Conservation (phyloP, 2,113 vertebrate genomes). For the Archilochus colubris region DNA sequence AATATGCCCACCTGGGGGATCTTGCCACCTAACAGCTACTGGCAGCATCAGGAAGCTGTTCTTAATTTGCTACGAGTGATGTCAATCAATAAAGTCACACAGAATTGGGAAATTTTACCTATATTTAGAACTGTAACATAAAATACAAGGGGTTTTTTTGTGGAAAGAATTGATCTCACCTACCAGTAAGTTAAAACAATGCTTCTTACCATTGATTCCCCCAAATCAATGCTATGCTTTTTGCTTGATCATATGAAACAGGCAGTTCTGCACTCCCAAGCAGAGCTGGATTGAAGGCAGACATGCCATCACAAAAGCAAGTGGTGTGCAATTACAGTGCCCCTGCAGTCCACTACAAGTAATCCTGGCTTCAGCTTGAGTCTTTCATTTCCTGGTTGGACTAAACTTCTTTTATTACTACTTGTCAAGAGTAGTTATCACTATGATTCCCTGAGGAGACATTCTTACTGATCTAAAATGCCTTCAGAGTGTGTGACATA, state of each 20-base stretch:
- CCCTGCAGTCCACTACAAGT: slow-evolving; percentile 19
- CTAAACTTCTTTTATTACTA: slow-evolving; percentile 55
- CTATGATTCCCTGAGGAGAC: slow-evolving; percentile 28
- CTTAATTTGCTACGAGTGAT: not conserved
- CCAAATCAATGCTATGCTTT: slow-evolving; percentile 24
- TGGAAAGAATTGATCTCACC: slow-evolving; percentile 5
- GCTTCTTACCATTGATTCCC: not conserved
- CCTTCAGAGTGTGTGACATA: slow-evolving; percentile 40
- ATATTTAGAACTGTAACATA: not conserved
- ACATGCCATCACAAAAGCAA: not conserved
- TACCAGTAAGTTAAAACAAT: slow-evolving; percentile 26
- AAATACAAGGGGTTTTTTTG: not conserved
- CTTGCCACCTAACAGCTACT: not conserved
- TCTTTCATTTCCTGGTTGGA: slow-evolving; percentile 13
- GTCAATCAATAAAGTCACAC: not conserved
- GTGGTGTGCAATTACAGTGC: not conserved
- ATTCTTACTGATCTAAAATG: slow-evolving; percentile 46
- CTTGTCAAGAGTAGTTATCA: slow-evolving; percentile 64
- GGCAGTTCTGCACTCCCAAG: not conserved
- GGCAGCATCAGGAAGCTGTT: not conserved
- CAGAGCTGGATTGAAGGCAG: not conserved
- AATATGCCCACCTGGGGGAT: not conserved
- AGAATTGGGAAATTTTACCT: not conserved
- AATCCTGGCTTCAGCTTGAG: not conserved
- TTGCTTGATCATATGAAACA: not conserved